A percentile compares a stretch with the other conserved stretches of the same genome.
These are phyloP conservation scores for Marcusenius ussheri DNA, from an alignment of 2,113 vertebrate species.

Conservation along the genomic window DNA sequence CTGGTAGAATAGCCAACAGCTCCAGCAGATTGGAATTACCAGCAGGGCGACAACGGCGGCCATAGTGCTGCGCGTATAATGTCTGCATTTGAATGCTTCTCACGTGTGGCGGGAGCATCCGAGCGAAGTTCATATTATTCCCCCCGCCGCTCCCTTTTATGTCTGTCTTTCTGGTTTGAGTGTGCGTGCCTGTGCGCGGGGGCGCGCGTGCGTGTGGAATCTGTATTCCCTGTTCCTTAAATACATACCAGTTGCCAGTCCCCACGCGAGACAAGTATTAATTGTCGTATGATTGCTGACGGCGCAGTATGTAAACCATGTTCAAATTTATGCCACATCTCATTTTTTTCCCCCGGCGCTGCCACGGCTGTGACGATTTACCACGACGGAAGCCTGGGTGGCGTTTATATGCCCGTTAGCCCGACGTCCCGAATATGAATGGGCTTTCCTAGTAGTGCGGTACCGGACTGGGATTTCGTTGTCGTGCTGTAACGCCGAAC, in stretches of 20 bases:
- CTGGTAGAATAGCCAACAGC: constrained; percentile 5
- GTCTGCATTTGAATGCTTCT: constrained; percentile 19
- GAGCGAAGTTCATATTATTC: background rate
- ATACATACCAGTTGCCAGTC: background rate
- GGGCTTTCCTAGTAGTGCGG: background rate
- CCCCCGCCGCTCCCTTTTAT: background rate
- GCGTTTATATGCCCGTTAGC: background rate
- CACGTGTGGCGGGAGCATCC: background rate
- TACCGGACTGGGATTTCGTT: background rate
- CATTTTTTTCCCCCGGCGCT: background rate
- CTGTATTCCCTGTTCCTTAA: background rate
- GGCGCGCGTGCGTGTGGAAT: background rate
- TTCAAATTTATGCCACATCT: background rate
- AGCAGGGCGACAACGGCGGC: constrained; percentile 11
- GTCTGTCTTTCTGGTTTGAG: background rate
- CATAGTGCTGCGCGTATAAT: constrained; percentile 2
- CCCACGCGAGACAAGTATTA: background rate
- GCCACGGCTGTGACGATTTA: background rate
- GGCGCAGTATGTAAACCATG: background rate
- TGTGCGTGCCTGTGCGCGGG: background rate
- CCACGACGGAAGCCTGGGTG: background rate
- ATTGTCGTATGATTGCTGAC: constrained; percentile 9
- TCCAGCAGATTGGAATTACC: constrained; percentile 8
- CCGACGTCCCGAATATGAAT: background rate
- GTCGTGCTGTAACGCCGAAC: background rate